Conservation (phyloP, 1,140 invertebrate genomes). For the Drosophila rhopaloa region DNA sequence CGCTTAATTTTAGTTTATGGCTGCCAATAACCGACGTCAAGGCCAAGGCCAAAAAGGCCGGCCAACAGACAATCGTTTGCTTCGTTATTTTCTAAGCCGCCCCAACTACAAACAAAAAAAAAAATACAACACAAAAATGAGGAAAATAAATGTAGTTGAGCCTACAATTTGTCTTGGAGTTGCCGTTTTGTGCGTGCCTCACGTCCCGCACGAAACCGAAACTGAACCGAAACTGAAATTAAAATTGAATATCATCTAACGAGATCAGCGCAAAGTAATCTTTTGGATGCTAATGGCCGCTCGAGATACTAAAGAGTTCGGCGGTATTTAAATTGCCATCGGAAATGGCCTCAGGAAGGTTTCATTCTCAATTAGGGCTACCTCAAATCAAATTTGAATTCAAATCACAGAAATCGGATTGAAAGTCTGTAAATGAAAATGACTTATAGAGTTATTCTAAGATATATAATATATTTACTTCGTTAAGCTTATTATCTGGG, state of each 20-base stretch:
- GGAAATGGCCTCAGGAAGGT: conserved; percentile 27
- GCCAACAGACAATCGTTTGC: conserved; percentile 29
- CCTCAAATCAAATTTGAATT: not conserved
- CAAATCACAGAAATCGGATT: not conserved
- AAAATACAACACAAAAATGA: conserved; percentile 1
- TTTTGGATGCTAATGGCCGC: conserved; percentile 34
- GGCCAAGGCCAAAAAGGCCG: conserved; percentile 59
- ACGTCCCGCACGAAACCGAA: conserved; percentile 41
- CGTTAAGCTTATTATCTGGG: no score
- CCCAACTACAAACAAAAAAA: conserved; percentile 23
- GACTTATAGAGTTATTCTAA: no score
- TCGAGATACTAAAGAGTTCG: conserved; percentile 13
- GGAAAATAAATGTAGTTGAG: conserved; percentile 47
- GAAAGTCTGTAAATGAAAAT: no score
- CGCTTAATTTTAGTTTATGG: conserved; percentile 66
- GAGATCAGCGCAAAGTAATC: conserved; percentile 32
- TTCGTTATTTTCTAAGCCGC: conserved; percentile 51
- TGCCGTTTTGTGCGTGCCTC: conserved; percentile 43
- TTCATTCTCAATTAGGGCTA: not conserved
- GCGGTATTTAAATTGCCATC: conserved; percentile 18
- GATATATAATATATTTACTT: no score
- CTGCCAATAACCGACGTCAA: conserved; percentile 64
- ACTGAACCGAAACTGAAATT: conserved; percentile 45
- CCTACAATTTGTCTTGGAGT: conserved; percentile 51
- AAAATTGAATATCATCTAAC: conserved; percentile 52